Evolutionary conservation across 2,797 vertebrate genomes (phyloP), one percentile per base, ranked within the genome.

Genomic region (Phalanger gymnotis): DNA sequence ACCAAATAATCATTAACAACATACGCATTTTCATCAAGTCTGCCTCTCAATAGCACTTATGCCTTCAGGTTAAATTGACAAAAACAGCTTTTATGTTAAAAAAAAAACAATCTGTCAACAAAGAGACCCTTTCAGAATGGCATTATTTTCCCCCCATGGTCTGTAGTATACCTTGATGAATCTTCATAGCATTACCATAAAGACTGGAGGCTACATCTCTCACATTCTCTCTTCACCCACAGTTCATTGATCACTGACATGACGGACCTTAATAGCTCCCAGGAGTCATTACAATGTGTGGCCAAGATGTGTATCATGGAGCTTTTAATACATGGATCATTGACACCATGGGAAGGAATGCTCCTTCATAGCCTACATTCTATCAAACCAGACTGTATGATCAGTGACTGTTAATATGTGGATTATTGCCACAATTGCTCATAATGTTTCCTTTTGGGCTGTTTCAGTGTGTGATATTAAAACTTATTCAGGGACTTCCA

Each of bases 161-260:
- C 22, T 87, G 40, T 87, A 87, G 11, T 27, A 0, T 53, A 16
- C 4, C 30, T 87, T 93, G 34, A 93, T 96, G 89, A 31, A 89
- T 66, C 94, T 97, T 96, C 89, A n/a, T 92, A 94, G 56, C 66
- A 81, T 90, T 93, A 89, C 91, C 92, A 90, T 34, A 81, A 34
- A 87, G 87, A 66, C 57, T 91, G 57, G 96, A 66, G 97, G 73
- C 95, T 91, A 96, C 57, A 89, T 57, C 22, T 96, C 58, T 96
- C 93, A 61, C 52, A 94, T 55, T 87, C 58, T 91, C 73, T 40
- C 28, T 92, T 34, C 53, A 28, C 51, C 92, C 51, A 97, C 97
- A 96, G 96, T 97, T 97, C 92, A 90, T 95, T 97, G 97, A 93
- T 97, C 97, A 95, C 94, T 98, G 95, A 93, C 66, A 27, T n/a